Evolutionary conservation across 2,113 vertebrate genomes (phyloP).

Genomic region (Muscicapa adusta): DNA sequence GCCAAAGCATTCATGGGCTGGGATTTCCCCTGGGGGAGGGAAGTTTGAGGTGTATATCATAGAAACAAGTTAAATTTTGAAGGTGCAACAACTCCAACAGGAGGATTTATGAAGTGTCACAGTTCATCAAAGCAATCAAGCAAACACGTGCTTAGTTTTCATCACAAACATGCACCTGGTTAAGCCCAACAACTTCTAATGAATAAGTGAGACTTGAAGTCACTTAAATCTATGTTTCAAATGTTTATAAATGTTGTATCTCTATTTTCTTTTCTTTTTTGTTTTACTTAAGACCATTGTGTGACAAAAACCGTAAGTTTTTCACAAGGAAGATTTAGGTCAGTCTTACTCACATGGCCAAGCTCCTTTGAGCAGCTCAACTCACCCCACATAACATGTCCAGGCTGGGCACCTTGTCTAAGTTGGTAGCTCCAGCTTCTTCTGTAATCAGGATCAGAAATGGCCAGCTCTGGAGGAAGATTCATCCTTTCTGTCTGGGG

Average conservation of each 20-base stretch:
- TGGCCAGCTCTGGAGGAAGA: neutral
- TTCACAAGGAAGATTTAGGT: neutral
- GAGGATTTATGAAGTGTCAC: neutral
- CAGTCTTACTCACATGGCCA: neutral
- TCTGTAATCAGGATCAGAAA: neutral
- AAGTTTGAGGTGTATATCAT: neutral
- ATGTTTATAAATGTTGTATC: neutral
- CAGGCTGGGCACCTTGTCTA: neutral
- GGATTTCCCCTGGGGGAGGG: neutral
- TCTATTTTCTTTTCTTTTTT: neutral
- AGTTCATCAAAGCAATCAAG: neutral
- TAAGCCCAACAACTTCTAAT: neutral
- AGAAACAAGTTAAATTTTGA: neutral
- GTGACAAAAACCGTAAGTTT: neutral
- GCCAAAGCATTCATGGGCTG: neutral
- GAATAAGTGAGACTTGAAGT: neutral
- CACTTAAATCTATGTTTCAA: neutral
- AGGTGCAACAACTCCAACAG: rapidly evolving
- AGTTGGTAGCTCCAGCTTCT: neutral
- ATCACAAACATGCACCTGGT: neutral
- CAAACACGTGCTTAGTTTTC: neutral
- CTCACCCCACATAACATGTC: neutral
- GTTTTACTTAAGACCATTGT: neutral
- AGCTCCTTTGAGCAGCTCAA: neutral
- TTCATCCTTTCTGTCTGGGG: slow-evolving; percentile 17